Evolutionary conservation across 2,113 vertebrate genomes (phyloP).

Genomic region (Cygnus buccinator): DNA sequence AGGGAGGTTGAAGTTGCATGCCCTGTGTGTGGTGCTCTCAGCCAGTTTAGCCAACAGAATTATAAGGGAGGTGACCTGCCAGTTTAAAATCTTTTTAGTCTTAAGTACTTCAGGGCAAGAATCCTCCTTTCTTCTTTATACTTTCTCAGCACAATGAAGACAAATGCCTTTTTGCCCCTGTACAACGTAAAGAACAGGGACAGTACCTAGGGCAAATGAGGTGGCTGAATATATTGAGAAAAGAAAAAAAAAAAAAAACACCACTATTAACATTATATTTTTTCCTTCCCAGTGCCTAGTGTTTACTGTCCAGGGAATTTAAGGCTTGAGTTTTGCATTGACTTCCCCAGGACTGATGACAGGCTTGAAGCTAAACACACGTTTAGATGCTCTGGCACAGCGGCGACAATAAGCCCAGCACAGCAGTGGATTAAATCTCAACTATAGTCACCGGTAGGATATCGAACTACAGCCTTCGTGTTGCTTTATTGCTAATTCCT

Average conservation of each 20-base stretch:
- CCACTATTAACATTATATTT: neutral
- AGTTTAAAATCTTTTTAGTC: neutral
- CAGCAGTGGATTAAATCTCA: constrained; percentile 34
- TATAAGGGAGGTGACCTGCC: neutral
- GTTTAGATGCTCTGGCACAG: constrained; percentile 24
- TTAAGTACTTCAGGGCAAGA: neutral
- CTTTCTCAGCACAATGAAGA: neutral
- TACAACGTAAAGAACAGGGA: neutral
- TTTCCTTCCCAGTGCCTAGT: neutral
- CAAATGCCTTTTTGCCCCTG: neutral
- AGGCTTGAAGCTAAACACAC: constrained; percentile 12
- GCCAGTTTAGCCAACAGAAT: neutral
- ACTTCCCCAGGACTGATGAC: constrained; percentile 49
- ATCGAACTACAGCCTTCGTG: neutral
- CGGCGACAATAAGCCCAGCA: constrained; percentile 20
- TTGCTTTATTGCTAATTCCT: constrained; percentile 53
- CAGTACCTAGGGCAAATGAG: neutral
- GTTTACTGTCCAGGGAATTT: constrained; percentile 14
- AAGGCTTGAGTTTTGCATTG: constrained; percentile 33
- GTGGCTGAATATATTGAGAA: neutral
- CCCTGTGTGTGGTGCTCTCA: neutral
- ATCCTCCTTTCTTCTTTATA: neutral
- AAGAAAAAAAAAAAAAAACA: neutral
- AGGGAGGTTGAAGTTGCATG: neutral
- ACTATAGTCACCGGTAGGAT: neutral